Percentiles rank a stretch among this genome's conserved stretches.
Conservation (phyloP, 2,888 invertebrate genomes). For the Drosophila borborema region DNA sequence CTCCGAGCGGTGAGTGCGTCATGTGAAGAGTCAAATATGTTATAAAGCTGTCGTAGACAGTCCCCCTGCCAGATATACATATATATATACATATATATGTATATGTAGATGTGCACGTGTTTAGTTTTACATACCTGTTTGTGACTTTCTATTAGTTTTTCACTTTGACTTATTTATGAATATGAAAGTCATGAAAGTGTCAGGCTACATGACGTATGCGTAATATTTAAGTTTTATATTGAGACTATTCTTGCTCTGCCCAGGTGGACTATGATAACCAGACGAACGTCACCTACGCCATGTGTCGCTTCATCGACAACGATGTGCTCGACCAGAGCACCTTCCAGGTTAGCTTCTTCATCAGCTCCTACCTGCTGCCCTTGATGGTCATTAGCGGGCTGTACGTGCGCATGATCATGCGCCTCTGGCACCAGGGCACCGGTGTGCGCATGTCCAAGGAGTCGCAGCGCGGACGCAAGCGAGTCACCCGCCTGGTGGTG, state of each 20-base stretch:
- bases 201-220: constrained; percentile 49
- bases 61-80: constrained; percentile 8
- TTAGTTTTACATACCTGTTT: constrained; percentile 10
- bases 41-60: constrained; percentile 18
- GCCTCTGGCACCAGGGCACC: constrained; percentile 93
- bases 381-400: constrained; percentile 93
- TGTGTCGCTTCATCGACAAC: constrained; percentile 87
- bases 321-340: constrained; percentile 84
- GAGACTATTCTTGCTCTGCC: background rate
- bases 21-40: constrained; percentile 39
- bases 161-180: constrained; percentile 50
- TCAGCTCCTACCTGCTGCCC: constrained; percentile 94
- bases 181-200: constrained; percentile 49
- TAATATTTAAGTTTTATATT: constrained; percentile 35
- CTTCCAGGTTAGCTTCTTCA: constrained; percentile 91
- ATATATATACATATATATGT: too few species aligned
- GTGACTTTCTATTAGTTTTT: background rate
- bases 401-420: constrained; percentile 94
- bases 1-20: constrained; percentile 36
- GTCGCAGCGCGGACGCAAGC: constrained; percentile 90
- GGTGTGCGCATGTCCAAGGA: constrained; percentile 92
- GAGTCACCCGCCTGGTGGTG: constrained; percentile 95
- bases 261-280: constrained; percentile 85
- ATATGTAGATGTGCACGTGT: constrained; percentile 32
- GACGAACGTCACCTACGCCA: constrained; percentile 56